Percentiles rank a stretch among this genome's conserved stretches.
Conservation (phyloP, 1,140 invertebrate species). For the Sipha flava region DNA sequence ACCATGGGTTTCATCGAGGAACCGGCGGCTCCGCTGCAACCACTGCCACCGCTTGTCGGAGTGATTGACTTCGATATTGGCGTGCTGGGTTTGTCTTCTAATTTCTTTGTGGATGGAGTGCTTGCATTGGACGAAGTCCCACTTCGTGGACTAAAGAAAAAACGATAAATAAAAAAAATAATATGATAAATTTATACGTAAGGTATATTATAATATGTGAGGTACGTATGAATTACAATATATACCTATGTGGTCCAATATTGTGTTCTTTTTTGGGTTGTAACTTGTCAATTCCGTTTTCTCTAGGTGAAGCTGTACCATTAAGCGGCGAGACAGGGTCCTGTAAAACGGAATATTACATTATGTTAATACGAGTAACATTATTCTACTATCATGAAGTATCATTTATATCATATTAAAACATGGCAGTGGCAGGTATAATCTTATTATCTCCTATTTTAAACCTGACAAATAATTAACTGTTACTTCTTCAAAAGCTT, state of each 20-base stretch:
- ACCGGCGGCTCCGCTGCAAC: slow-evolving; percentile 44
- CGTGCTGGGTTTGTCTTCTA: slow-evolving; percentile 73
- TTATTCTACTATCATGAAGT: background rate
- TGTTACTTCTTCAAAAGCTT: background rate
- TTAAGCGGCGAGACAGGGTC: slow-evolving; percentile 61
- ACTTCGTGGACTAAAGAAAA: slow-evolving; percentile 50
- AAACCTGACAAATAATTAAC: background rate
- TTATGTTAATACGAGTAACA: background rate
- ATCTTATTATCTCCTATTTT: background rate
- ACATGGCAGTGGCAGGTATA: background rate
- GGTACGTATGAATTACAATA: too few species aligned
- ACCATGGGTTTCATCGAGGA: slow-evolving; percentile 51
- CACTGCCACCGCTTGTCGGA: slow-evolving; percentile 61
- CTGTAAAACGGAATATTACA: slow-evolving; percentile 34
- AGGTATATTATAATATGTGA: too few species aligned
- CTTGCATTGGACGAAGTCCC: slow-evolving; percentile 72
- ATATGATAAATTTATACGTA: too few species aligned
- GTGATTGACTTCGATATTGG: slow-evolving; percentile 84
- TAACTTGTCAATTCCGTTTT: slow-evolving; percentile 64
- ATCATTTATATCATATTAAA: background rate
- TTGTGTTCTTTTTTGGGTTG: slow-evolving; percentile 54
- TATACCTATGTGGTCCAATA: slow-evolving; percentile 50
- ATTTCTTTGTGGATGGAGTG: slow-evolving; percentile 66
- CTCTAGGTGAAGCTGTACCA: slow-evolving; percentile 66
- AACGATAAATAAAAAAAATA: background rate